Conservation (phyloP, 2,888 invertebrate genomes). For the Hipparchia semele region DNA sequence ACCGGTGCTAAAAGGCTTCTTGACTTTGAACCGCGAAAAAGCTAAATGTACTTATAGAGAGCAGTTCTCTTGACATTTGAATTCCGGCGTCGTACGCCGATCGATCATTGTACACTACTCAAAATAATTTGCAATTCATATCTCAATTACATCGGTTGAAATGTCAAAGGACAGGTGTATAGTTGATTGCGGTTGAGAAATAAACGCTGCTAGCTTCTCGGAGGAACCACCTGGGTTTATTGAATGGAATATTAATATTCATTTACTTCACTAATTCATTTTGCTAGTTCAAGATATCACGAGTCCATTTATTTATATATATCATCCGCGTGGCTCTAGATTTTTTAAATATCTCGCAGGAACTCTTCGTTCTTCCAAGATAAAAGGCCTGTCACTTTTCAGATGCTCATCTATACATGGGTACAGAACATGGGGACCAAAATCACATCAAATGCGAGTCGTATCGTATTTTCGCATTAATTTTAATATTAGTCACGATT, state of each 20-base stretch:
- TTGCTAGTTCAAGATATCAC: neutral
- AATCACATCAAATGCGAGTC: too few species aligned
- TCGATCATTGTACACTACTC: constrained; percentile 18
- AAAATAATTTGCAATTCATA: constrained; percentile 3
- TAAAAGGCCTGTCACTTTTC: too few species aligned
- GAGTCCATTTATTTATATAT: neutral
- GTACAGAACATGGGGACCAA: too few species aligned
- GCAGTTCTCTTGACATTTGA: constrained; percentile 10
- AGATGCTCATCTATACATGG: too few species aligned
- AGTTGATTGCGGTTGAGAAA: neutral
- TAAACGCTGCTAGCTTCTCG: neutral
- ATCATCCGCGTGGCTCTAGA: too few species aligned
- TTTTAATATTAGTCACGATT: too few species aligned
- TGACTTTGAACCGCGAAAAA: too few species aligned
- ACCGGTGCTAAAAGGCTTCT: too few species aligned
- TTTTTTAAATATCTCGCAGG: too few species aligned
- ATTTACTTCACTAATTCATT: neutral
- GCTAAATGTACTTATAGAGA: neutral
- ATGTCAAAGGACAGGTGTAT: constrained; percentile 13
- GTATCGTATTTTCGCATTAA: too few species aligned
- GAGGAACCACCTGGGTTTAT: neutral
- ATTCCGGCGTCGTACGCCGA: constrained; percentile 1
- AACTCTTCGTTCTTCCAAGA: too few species aligned
- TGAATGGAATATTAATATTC: neutral
- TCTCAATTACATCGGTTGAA: constrained; percentile 20